Evolutionary conservation across 2,797 vertebrate species (phyloP).

Genomic region (Ctenopoma multispine): DNA sequence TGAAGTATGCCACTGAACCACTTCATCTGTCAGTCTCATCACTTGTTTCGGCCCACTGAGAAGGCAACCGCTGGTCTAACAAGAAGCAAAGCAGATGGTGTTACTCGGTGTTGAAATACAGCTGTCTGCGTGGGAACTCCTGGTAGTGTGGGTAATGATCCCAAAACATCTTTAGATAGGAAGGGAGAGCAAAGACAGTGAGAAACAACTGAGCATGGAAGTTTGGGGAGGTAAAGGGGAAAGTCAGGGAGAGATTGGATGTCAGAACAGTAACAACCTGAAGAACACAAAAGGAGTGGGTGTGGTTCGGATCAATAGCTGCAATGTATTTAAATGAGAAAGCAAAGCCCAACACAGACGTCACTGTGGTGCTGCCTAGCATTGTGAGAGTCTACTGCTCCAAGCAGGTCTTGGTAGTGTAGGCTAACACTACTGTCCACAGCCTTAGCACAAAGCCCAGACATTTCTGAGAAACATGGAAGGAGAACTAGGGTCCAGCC

Average conservation of each 20-base stretch:
- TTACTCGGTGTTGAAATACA: conserved; percentile 57
- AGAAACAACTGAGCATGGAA: conserved; percentile 10
- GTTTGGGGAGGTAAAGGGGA: conserved; percentile 27
- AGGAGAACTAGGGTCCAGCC: conserved; percentile 51
- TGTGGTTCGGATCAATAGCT: conserved; percentile 15
- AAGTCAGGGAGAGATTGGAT: conserved; percentile 5
- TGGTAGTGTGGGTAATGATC: conserved; percentile 53
- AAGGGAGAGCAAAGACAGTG: conserved; percentile 19
- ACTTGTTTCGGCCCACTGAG: conserved; percentile 56
- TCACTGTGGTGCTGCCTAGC: conserved; percentile 39
- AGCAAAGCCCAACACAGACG: conserved; percentile 12
- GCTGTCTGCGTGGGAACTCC: conserved; percentile 49
- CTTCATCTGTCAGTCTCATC: conserved; percentile 71
- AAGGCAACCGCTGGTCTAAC: conserved; percentile 68
- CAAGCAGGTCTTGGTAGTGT: conserved; percentile 30
- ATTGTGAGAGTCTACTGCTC: conserved; percentile 44
- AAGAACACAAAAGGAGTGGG: conserved; percentile 14
- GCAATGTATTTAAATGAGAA: conserved; percentile 39
- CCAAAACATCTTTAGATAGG: conserved; percentile 34
- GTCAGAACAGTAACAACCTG: conserved; percentile 12
- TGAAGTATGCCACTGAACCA: conserved; percentile 67
- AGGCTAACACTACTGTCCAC: conserved; percentile 48
- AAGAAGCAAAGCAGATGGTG: conserved; percentile 78
- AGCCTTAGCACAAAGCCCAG: conserved; percentile 40
- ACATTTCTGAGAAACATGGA: conserved; percentile 65